Percentiles rank a stretch among this genome's conserved stretches.
Evolutionary conservation across 2,797 vertebrate species (phyloP).

Genomic region (Leptatherina wallacei): DNA sequence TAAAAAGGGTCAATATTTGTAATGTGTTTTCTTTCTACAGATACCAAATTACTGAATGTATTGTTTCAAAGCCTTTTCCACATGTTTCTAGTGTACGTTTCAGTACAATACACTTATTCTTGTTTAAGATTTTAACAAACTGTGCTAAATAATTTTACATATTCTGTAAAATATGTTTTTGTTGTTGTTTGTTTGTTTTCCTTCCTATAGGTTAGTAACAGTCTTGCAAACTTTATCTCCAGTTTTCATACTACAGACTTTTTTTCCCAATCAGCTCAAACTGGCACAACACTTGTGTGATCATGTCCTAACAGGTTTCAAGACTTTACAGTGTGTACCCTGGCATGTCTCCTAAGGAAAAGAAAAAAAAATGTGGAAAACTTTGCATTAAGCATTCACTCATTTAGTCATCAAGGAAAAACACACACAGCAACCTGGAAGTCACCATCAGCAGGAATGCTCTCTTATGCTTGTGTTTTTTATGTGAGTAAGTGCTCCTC

Average conservation of each 20-base stretch:
- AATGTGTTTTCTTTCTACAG: neutral
- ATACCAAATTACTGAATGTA: neutral
- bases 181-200: neutral
- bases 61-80: neutral
- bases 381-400: conserved; percentile 38
- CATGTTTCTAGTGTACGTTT: neutral
- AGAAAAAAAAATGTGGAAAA: conserved; percentile 51
- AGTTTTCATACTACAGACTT: conserved; percentile 24
- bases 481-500: conserved; percentile 47
- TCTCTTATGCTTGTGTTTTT: conserved; percentile 28
- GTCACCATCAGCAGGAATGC: conserved; percentile 45
- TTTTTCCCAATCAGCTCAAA: conserved; percentile 30
- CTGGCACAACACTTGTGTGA: neutral
- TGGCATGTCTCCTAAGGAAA: conserved; percentile 37
- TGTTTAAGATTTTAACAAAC: neutral
- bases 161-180: neutral
- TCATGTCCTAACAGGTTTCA: conserved; percentile 45
- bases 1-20: neutral
- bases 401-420: conserved; percentile 51
- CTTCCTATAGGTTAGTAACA: neutral
- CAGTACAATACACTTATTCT: neutral
- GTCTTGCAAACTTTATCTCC: neutral
- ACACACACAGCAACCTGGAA: conserved; percentile 33
- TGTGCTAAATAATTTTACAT: neutral
- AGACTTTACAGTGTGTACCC: neutral